Base-by-base conservation (phyloP, 1,140 invertebrate genomes). In the Apis dorsata region DNA sequence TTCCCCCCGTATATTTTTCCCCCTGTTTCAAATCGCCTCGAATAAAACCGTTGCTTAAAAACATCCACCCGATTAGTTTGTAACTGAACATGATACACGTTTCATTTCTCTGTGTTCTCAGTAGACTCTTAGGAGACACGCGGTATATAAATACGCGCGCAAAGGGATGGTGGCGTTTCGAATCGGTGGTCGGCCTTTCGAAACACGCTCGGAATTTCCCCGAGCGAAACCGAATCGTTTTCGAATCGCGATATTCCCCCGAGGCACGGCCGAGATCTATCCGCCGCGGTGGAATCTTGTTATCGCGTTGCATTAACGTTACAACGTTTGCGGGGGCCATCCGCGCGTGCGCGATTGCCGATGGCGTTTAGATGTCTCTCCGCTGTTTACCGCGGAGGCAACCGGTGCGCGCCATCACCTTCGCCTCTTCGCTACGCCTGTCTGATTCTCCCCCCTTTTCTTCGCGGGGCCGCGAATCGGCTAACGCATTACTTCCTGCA, bases 401-500 rank as follows among this genome's bases (percentile, higher is more conserved):
- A n/a, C 49, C 49, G 51, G 55, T 24, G 62, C 69, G 19, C 24
- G 9, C 76, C 2, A 80, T 55, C 69, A 59, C 44, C 68, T 28
- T 65, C 79, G n/a, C 51, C 55, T 62, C 24, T 44, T 57, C 60
- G 79, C 71, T 49, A 81, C 53, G 79, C 62, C 72, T 53, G 62
- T 81, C 77, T 24, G 77, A 55, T 63, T 69, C 44, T 60, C n/a
- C 70, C 62, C 65, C 63, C 63, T 80, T 80, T 79, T 65, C 79
- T 63, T 81, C 74, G 49, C 17, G 19, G 10, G 68, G 24, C 57
- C 74, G 65, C 81, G 66, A 79, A 71, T 79, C 74, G 59, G n/a
- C 75, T 63, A 79, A 79, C 75, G 76, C 59, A 71, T 65, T 78
- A 79, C 51, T 87, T 87, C 86, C 82, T 78, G 74, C 85, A 51